Evolutionary conservation across 1,140 invertebrate species (phyloP).

Genomic region (Pectinophora gossypiella): DNA sequence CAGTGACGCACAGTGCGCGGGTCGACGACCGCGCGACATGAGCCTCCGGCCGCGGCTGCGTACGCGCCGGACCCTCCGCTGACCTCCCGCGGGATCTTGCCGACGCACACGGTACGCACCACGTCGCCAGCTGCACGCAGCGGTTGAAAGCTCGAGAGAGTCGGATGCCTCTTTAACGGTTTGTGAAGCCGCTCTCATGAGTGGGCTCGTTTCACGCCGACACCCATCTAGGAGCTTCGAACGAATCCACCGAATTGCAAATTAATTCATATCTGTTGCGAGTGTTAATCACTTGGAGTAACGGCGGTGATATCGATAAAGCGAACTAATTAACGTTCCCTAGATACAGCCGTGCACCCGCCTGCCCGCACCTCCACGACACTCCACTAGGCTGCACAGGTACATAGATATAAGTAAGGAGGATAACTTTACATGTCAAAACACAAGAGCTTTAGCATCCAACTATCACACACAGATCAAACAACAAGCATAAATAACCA

Average conservation of each 20-base stretch:
- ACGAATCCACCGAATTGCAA: no score
- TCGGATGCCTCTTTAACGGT: neutral
- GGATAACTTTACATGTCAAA: no score
- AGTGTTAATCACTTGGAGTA: neutral
- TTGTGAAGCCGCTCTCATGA: no score
- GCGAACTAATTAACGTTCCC: neutral
- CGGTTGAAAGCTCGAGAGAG: neutral
- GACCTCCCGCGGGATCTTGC: constrained; percentile 15
- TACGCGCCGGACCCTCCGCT: constrained; percentile 26
- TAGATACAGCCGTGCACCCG: no score
- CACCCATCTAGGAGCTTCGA: neutral
- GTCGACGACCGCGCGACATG: constrained; percentile 62
- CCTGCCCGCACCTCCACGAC: no score
- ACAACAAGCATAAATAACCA: no score
- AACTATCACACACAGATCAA: no score
- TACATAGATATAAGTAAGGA: no score
- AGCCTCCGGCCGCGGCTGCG: constrained; percentile 29
- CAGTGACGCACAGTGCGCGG: constrained; percentile 50
- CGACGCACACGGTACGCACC: neutral
- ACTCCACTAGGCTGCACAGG: no score
- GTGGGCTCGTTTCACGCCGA: neutral
- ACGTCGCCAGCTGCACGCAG: no score
- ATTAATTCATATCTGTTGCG: no score
- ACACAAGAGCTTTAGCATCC: no score
- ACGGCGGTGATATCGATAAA: neutral